Conservation (phyloP, 2,888 invertebrate species). For the Ennomos erosarius region DNA sequence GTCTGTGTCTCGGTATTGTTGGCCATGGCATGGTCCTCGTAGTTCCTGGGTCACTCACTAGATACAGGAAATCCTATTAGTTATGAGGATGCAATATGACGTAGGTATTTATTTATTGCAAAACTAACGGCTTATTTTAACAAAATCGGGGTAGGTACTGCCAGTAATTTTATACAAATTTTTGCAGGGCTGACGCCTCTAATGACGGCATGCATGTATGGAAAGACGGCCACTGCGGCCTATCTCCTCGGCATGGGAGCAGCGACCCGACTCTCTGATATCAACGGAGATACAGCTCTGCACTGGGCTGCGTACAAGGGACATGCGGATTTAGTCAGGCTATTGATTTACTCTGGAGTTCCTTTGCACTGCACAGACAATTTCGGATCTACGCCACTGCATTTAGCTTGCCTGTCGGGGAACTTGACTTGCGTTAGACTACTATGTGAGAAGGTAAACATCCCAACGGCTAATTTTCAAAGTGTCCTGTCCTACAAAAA, state of each 20-base stretch:
- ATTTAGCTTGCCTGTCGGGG: constrained; percentile 95
- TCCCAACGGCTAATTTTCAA: background rate
- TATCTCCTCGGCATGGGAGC: constrained; percentile 96
- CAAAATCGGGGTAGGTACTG: too few species aligned
- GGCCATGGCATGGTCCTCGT: too few species aligned
- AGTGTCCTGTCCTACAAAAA: too few species aligned
- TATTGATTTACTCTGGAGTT: constrained; percentile 96
- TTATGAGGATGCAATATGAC: too few species aligned
- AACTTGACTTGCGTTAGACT: constrained; percentile 94
- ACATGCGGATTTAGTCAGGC: constrained; percentile 93
- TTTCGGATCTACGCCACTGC: constrained; percentile 96
- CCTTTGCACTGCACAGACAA: constrained; percentile 95
- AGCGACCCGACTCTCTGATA: constrained; percentile 93
- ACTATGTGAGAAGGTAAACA: constrained; percentile 92
- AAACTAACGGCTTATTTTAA: too few species aligned
- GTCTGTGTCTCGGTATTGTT: too few species aligned
- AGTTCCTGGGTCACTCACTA: too few species aligned
- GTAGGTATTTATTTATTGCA: too few species aligned
- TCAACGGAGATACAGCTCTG: constrained; percentile 96
- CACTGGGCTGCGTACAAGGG: constrained; percentile 98
- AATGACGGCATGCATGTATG: constrained; percentile 97
- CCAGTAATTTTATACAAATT: background rate
- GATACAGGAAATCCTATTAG: too few species aligned
- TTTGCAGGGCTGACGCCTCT: constrained; percentile 90
- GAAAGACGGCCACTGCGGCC: constrained; percentile 95